Percentiles rank a stretch among this genome's conserved stretches.
Conservation (phyloP, 64 coral and sea anemone species). For the Acropora yongei region DNA sequence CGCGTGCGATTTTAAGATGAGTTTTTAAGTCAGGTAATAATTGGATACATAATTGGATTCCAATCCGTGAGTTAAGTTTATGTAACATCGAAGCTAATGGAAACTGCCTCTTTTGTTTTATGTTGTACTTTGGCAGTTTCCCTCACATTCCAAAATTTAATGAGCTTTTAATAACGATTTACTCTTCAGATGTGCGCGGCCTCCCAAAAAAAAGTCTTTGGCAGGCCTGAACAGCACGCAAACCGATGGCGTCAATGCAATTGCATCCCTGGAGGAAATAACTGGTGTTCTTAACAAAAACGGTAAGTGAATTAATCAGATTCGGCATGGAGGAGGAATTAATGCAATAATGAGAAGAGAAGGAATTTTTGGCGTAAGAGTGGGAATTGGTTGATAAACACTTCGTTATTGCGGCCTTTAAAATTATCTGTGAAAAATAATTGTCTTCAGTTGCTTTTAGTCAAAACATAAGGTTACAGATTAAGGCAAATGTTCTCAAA, state of each 20-base stretch:
- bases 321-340: background rate
- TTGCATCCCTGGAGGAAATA: conserved; percentile 10
- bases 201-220: conserved; percentile 13
- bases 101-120: conserved; percentile 19
- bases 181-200: conserved; percentile 10
- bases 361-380: background rate
- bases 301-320: background rate
- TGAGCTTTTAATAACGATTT: background rate
- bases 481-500: no score
- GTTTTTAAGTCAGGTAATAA: no score
- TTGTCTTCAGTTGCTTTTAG: no score
- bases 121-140: background rate
- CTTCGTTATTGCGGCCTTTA: background rate
- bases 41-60: background rate
- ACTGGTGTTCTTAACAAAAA: conserved; percentile 1
- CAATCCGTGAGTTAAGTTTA: background rate
- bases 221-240: conserved; percentile 20
- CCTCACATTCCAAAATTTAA: background rate
- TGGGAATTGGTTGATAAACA: background rate
- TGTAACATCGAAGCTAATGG: background rate
- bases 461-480: no score
- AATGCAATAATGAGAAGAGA: background rate
- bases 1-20: no score
- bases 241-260: conserved; percentile 7
- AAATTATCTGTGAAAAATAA: no score